Evolutionary conservation across 2,113 vertebrate genomes (phyloP).

Genomic region (Beaufortia kweichowensis): DNA sequence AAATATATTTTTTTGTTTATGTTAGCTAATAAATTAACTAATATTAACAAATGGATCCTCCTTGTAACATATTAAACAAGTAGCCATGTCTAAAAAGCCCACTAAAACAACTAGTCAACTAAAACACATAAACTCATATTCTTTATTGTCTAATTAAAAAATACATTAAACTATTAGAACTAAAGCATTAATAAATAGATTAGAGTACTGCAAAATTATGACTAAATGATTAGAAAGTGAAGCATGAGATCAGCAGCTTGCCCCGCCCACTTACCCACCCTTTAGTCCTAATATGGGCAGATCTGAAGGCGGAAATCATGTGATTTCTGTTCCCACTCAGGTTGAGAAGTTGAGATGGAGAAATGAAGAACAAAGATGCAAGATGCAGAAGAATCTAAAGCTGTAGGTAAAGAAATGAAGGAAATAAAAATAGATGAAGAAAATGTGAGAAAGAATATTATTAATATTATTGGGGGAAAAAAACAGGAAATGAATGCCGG

Average conservation of each 20-base stretch:
- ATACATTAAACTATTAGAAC: neutral
- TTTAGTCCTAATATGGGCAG: constrained; percentile 32
- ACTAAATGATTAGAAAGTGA: constrained; percentile 4
- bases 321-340: constrained; percentile 10
- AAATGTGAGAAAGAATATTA: neutral
- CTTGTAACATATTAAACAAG: too few species aligned
- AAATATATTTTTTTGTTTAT: too few species aligned
- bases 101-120: neutral
- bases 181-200: neutral
- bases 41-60: too few species aligned
- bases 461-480: neutral
- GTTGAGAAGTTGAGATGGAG: neutral
- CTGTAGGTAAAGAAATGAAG: neutral
- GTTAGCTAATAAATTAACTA: too few species aligned
- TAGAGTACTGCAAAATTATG: neutral
- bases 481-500: neutral
- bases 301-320: constrained; percentile 26
- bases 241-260: constrained; percentile 11
- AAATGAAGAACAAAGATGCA: neutral
- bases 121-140: neutral
- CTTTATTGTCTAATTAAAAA: neutral
- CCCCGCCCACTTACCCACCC: constrained; percentile 12
- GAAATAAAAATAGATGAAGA: neutral
- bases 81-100: neutral
- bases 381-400: neutral